Evolutionary conservation across 2,888 invertebrate genomes (phyloP).

Genomic region (Acanthosoma haemorrhoidale): DNA sequence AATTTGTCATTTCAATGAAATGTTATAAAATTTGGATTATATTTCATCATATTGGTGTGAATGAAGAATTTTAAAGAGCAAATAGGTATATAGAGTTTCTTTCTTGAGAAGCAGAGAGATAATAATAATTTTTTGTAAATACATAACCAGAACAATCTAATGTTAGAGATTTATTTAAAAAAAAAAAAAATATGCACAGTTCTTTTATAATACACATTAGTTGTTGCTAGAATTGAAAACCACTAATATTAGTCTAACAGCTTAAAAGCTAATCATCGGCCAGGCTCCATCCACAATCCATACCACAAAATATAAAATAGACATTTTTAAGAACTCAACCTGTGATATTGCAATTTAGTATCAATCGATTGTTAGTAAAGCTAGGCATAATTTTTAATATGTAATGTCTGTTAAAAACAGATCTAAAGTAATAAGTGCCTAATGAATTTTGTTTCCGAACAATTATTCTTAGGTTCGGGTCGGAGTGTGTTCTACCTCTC

Average conservation of each 20-base stretch:
- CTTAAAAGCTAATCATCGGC: slow-evolving; percentile 5
- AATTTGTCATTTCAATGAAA: slow-evolving; percentile 27
- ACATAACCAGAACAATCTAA: not conserved
- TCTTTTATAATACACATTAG: slow-evolving; percentile 11
- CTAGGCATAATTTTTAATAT: slow-evolving; percentile 21
- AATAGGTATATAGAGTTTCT: too few species aligned
- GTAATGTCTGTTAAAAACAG: slow-evolving; percentile 15
- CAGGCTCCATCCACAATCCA: slow-evolving; percentile 13
- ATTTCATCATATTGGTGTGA: slow-evolving; percentile 32
- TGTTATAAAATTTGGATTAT: not conserved
- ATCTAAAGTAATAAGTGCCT: not conserved
- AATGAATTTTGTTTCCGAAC: not conserved
- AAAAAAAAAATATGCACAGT: not conserved
- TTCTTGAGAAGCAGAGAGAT: not conserved
- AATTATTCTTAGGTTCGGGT: not conserved
- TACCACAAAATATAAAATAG: not conserved
- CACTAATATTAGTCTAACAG: not conserved
- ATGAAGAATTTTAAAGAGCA: not conserved
- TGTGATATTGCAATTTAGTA: slow-evolving; percentile 27
- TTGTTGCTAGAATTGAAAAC: not conserved
- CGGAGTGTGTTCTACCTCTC: slow-evolving; percentile 9
- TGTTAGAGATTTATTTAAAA: slow-evolving; percentile 1
- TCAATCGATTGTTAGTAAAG: slow-evolving; percentile 15
- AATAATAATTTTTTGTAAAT: not conserved
- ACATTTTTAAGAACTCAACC: slow-evolving; percentile 6